These are phyloP conservation scores for Acanthosepion esculentum DNA, from an alignment of 2,888 invertebrate genomes.

Conservation along the genomic window DNA sequence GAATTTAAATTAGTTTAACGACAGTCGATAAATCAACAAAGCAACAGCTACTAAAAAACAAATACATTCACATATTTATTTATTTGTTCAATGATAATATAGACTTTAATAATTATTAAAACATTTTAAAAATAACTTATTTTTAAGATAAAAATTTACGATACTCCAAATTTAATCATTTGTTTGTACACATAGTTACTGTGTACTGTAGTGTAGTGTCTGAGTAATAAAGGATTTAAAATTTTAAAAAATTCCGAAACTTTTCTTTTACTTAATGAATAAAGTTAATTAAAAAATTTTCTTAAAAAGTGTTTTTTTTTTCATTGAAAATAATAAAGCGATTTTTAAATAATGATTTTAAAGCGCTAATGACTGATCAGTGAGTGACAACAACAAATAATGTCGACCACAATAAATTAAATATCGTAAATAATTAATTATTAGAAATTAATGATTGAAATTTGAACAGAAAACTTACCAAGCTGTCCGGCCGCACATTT, in stretches of 20 bases:
- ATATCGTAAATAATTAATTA: not conserved
- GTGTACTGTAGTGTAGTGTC: fast-evolving
- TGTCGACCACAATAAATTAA: not conserved
- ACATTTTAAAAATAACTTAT: too few relatives aligned
- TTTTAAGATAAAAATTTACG: too few relatives aligned
- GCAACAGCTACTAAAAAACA: too few relatives aligned
- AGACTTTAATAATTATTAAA: too few relatives aligned
- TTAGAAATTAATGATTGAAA: not conserved
- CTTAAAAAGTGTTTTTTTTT: not conserved
- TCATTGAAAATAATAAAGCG: not conserved
- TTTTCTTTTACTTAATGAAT: not conserved
- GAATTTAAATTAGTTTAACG: too few relatives aligned
- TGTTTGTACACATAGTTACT: too few relatives aligned
- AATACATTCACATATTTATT: too few relatives aligned
- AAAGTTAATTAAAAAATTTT: not conserved
- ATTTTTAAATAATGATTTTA: not conserved
- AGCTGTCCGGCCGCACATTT: constrained; percentile 62
- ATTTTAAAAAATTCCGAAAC: too few relatives aligned
- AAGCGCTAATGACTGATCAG: not conserved
- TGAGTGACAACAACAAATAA: not conserved
- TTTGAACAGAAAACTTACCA: constrained; percentile 54
- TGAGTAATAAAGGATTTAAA: too few relatives aligned
- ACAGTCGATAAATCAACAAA: too few relatives aligned
- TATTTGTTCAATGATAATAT: too few relatives aligned
- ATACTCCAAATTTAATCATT: too few relatives aligned